phyloP scores from a whole-genome alignment of 2,888 invertebrate genomes.

The Dryadula phaetusa region DNA sequence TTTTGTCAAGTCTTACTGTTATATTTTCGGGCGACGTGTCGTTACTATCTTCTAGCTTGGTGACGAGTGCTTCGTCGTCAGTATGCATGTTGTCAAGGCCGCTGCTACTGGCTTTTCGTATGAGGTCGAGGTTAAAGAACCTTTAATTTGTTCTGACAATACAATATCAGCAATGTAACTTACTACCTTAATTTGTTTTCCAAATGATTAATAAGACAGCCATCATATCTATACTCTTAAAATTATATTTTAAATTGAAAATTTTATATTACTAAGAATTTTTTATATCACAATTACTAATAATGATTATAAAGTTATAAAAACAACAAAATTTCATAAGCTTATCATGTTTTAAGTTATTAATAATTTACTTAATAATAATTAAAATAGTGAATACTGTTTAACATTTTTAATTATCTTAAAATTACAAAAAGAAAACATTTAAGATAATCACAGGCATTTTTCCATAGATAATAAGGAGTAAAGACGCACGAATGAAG shows the following conservation, averaged over 20 bases:
- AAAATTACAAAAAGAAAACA: conserved; percentile 15
- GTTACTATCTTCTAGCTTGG: conserved; percentile 66
- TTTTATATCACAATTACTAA: not conserved
- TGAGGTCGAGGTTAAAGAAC: conserved; percentile 43
- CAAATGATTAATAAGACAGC: not conserved
- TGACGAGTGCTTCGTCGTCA: conserved; percentile 58
- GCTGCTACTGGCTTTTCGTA: conserved; percentile 43
- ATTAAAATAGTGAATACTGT: not conserved
- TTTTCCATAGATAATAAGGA: conserved; percentile 4
- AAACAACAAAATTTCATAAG: not conserved
- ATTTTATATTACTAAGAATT: not conserved
- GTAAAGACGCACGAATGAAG: not conserved
- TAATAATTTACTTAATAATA: not conserved
- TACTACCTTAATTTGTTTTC: not conserved
- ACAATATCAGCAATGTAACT: not conserved
- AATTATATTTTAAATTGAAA: not conserved
- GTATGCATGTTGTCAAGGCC: conserved; percentile 73
- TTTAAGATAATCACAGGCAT: conserved; percentile 4
- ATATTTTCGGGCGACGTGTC: conserved; percentile 57
- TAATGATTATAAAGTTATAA: not conserved
- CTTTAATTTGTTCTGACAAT: not conserved
- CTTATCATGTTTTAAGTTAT: not conserved
- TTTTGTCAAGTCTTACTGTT: conserved; percentile 60
- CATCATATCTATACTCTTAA: not conserved
- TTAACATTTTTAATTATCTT: not conserved